Conservation (phyloP, 2,888 invertebrate species). For the Cosmia pyralina region DNA sequence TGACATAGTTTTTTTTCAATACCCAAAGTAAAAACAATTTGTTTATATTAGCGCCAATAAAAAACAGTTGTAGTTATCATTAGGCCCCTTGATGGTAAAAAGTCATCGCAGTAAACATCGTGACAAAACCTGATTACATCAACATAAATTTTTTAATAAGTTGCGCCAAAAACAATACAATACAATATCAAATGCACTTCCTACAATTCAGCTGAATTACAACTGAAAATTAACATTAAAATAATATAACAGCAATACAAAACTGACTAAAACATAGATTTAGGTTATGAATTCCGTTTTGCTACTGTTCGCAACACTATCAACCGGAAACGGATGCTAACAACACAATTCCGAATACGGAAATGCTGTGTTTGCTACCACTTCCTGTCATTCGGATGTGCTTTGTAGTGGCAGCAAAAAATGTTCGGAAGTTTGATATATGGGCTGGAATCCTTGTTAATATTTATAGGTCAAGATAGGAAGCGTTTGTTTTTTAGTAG, state of each 20-base stretch:
- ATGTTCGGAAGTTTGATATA: slow-evolving; percentile 56
- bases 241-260: slow-evolving; percentile 46
- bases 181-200: slow-evolving; percentile 19
- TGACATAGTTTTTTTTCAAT: too few relatives aligned
- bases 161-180: slow-evolving; percentile 1
- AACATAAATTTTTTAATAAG: neutral
- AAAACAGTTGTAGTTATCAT: too few relatives aligned
- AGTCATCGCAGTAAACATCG: neutral
- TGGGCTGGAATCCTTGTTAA: slow-evolving; percentile 38
- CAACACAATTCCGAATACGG: slow-evolving; percentile 68
- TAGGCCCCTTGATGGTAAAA: too few relatives aligned
- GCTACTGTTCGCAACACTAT: slow-evolving; percentile 60
- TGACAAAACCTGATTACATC: neutral
- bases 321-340: slow-evolving; percentile 68
- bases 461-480: slow-evolving; percentile 48
- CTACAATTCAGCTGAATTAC: slow-evolving; percentile 26
- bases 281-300: slow-evolving; percentile 59
- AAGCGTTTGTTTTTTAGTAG: slow-evolving; percentile 14
- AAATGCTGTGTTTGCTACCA: slow-evolving; percentile 69
- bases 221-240: slow-evolving; percentile 54
- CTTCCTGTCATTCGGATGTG: slow-evolving; percentile 67
- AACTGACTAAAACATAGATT: slow-evolving; percentile 59
- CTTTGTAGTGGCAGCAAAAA: slow-evolving; percentile 63
- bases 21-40: too few relatives aligned
- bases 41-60: too few relatives aligned